Conservation (phyloP, 1,140 invertebrate species). For the Harlomillsia oculata region DNA sequence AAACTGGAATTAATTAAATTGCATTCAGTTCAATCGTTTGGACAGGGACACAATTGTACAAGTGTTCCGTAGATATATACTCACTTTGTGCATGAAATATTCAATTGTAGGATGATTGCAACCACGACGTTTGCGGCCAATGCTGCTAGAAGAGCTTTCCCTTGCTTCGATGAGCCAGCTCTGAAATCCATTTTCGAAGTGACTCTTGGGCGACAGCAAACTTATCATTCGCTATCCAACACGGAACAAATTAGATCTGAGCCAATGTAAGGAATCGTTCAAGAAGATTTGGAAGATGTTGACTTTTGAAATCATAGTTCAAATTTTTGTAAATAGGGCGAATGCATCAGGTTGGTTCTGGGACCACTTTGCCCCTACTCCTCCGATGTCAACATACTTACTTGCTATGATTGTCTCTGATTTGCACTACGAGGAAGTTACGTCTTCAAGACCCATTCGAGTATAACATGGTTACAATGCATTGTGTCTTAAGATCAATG, state of each 20-base stretch:
- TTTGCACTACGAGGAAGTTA: conserved; percentile 14
- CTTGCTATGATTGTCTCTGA: conserved; percentile 21
- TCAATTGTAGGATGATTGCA: background rate
- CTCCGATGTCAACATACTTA: conserved; percentile 21
- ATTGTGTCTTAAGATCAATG: background rate
- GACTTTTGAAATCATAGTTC: background rate
- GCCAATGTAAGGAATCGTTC: conserved; percentile 42
- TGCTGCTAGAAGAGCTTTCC: conserved; percentile 49
- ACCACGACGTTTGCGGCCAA: conserved; percentile 45
- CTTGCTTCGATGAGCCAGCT: conserved; percentile 52
- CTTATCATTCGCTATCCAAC: conserved; percentile 66
- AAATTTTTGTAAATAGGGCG: background rate
- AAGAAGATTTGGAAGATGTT: background rate
- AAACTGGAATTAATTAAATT: background rate
- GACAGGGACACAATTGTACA: background rate
- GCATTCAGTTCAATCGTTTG: background rate
- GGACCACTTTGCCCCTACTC: conserved; percentile 5
- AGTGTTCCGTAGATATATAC: background rate
- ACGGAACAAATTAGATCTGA: conserved; percentile 53
- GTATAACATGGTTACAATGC: background rate
- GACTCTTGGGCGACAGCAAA: conserved; percentile 54
- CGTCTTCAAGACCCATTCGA: background rate
- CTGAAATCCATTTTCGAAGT: conserved; percentile 61
- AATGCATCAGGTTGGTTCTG: background rate
- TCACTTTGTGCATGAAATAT: background rate